phyloP scores from a whole-genome alignment of 2,888 invertebrate genomes.

The Nycteola revayana region DNA sequence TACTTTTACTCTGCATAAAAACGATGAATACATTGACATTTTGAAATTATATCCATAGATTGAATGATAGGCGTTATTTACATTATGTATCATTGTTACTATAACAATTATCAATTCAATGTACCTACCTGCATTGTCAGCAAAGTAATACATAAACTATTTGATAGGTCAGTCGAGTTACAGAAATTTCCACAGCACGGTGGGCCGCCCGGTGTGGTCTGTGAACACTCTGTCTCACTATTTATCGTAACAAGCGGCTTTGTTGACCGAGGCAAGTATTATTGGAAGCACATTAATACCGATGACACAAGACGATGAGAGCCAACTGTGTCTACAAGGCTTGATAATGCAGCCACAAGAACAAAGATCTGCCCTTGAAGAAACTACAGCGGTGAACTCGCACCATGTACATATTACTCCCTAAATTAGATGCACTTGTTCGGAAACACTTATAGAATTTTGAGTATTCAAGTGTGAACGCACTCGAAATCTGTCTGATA shows the following conservation, averaged over 20 bases:
- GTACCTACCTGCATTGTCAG: conserved; percentile 16
- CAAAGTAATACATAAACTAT: conserved; percentile 17
- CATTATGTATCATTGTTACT: conserved; percentile 1
- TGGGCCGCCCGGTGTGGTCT: conserved; percentile 67
- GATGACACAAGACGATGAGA: conserved; percentile 77
- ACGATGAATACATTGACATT: too few species aligned
- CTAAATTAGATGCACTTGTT: conserved; percentile 53
- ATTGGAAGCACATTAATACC: conserved; percentile 75
- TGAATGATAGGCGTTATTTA: conserved; percentile 7
- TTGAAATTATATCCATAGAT: too few species aligned
- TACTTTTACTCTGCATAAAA: too few species aligned
- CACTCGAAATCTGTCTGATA: conserved; percentile 6
- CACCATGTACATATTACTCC: conserved; percentile 13
- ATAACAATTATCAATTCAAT: conserved; percentile 10
- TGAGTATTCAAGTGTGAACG: conserved; percentile 12
- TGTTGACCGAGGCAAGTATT: conserved; percentile 70
- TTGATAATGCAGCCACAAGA: conserved; percentile 60
- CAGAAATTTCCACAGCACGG: conserved; percentile 24
- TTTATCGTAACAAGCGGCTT: conserved; percentile 68
- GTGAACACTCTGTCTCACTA: conserved; percentile 57
- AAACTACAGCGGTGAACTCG: conserved; percentile 43
- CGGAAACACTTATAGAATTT: conserved; percentile 37
- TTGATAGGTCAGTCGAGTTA: conserved; percentile 16
- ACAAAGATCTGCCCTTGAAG: conserved; percentile 74
- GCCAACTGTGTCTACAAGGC: conserved; percentile 76